These are phyloP conservation scores for Xanthostigma xanthostigma DNA, from an alignment of 2,888 invertebrate species.

Conservation along the genomic window DNA sequence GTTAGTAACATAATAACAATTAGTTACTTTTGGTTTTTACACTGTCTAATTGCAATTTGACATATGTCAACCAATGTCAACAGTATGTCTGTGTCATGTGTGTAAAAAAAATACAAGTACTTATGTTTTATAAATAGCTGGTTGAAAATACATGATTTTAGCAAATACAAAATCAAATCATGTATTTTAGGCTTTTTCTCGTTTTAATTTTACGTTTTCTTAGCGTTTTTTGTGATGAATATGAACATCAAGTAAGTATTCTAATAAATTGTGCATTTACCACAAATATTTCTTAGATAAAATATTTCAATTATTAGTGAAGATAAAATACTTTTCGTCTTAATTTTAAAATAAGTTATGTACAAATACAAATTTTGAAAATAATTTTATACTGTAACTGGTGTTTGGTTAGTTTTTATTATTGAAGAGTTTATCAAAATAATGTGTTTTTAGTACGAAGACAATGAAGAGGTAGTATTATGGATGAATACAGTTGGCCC, in stretches of 20 bases:
- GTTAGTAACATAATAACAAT: no score
- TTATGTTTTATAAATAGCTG: no score
- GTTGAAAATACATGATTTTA: no score
- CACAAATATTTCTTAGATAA: no score
- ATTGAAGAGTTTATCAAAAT: conserved; percentile 6
- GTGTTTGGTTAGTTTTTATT: background rate
- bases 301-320: background rate
- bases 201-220: conserved; percentile 21
- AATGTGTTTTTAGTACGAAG: conserved; percentile 55
- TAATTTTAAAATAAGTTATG: background rate
- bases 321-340: background rate
- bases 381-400: background rate
- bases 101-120: no score
- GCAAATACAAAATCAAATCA: background rate
- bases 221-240: conserved; percentile 57
- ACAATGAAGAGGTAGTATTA: conserved; percentile 89
- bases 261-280: background rate
- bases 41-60: no score
- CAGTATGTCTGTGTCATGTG: no score
- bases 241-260: conserved; percentile 57
- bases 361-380: no score
- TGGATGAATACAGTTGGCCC: conserved; percentile 99
- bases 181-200: background rate
- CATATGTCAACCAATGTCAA: no score
- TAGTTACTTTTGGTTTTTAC: no score